phyloP scores from a whole-genome alignment of 2,113 vertebrate species.

The Gallinago jamesoni region DNA sequence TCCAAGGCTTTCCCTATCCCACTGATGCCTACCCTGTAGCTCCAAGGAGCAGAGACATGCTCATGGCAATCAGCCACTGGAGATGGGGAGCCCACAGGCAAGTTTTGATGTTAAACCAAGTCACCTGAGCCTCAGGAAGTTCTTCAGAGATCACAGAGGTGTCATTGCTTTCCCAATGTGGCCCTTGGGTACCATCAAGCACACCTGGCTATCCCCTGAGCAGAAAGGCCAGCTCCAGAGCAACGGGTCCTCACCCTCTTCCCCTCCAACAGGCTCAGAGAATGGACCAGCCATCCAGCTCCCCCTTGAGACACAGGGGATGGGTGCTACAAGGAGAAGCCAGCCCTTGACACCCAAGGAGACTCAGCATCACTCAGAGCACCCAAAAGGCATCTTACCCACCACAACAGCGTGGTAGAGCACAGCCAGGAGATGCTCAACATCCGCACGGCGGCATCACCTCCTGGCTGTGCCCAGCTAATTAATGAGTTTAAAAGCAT shows the following conservation, averaged over 20 bases:
- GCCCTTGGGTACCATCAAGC: background rate
- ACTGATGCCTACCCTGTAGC: background rate
- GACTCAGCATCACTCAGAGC: background rate
- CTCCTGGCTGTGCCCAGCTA: background rate
- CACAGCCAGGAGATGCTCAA: background rate
- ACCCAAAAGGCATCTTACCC: background rate
- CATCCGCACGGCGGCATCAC: background rate
- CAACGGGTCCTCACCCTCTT: background rate
- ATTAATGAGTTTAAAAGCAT: accelerated
- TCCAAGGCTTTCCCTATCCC: background rate
- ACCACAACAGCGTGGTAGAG: background rate
- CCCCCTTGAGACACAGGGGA: background rate
- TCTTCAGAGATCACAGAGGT: background rate
- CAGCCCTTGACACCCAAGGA: background rate
- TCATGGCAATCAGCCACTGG: background rate
- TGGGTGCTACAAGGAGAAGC: background rate
- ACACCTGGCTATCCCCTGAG: background rate
- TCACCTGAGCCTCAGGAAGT: background rate
- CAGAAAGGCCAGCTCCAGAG: background rate
- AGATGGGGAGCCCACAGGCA: background rate
- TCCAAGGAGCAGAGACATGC: background rate
- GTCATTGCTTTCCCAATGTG: background rate
- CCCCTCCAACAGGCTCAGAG: background rate
- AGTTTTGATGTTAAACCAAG: background rate
- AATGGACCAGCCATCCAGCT: background rate